Evolutionary conservation across 2,113 vertebrate genomes (phyloP).

Genomic region (Tinamus guttatus): DNA sequence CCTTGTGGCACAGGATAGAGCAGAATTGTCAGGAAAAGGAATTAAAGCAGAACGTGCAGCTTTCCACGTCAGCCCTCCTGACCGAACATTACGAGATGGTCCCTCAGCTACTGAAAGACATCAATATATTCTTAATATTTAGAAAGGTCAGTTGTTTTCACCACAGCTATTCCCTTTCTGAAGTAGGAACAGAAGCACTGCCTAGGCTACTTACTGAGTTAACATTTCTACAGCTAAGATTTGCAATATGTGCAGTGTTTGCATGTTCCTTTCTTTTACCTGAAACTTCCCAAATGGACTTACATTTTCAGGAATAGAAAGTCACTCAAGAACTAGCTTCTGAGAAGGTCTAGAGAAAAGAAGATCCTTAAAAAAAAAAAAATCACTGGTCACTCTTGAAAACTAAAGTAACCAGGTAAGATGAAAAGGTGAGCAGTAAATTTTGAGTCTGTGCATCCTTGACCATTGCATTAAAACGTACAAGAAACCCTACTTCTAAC

Average conservation of each 20-base stretch:
- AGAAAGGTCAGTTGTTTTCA: neutral
- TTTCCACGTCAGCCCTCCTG: neutral
- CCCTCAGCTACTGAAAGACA: neutral
- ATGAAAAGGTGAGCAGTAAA: neutral
- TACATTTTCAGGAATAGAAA: neutral
- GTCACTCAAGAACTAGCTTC: neutral
- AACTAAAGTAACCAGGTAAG: neutral
- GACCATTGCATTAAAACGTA: neutral
- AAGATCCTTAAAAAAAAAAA: neutral
- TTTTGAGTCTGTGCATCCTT: neutral
- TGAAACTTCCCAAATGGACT: neutral
- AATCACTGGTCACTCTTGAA: neutral
- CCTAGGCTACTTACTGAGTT: neutral
- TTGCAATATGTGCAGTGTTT: neutral
- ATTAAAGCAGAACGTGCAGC: neutral
- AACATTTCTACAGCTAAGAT: neutral
- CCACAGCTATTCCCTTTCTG: neutral
- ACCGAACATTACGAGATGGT: neutral
- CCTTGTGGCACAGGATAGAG: neutral
- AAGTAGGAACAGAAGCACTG: neutral
- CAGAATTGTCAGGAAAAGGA: rapidly evolving
- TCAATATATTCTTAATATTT: neutral
- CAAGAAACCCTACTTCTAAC: neutral
- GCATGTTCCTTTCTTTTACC: neutral
- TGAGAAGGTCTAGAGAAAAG: neutral